A percentile compares a stretch with the other conserved stretches of the same genome.
Conservation (phyloP, 92 coral and sea anemone genomes). For the Siderastrea radians region DNA sequence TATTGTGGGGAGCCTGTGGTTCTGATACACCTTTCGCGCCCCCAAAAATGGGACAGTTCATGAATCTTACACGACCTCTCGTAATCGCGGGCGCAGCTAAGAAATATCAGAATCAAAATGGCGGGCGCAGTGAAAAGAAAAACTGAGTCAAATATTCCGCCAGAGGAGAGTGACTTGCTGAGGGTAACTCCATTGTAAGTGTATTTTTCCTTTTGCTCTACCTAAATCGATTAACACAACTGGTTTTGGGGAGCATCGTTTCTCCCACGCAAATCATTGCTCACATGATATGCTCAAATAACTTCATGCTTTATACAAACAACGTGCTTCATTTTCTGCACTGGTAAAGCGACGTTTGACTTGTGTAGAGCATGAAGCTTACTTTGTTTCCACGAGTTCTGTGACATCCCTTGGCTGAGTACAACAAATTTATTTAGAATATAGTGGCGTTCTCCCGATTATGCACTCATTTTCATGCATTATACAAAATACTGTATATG, state of each 20-base stretch:
- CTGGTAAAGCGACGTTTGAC: too few species aligned
- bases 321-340: too few species aligned
- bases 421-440: too few species aligned
- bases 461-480: too few species aligned
- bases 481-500: too few species aligned
- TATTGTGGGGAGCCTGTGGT: not conserved
- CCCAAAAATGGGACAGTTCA: not conserved
- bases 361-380: too few species aligned
- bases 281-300: too few species aligned
- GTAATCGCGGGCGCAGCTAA: constrained; percentile 21
- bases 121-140: constrained; percentile 90
- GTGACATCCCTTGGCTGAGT: too few species aligned
- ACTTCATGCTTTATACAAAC: too few species aligned
- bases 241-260: not conserved
- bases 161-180: constrained; percentile 97
- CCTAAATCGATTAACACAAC: not conserved
- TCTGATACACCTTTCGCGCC: not conserved
- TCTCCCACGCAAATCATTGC: not conserved
- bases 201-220: not conserved
- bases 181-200: constrained; percentile 96
- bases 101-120: constrained; percentile 60
- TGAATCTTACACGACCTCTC: not conserved
- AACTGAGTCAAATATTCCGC: constrained; percentile 88
- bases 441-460: too few species aligned
- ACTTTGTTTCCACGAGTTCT: too few species aligned